Base-by-base conservation (phyloP, 2,888 invertebrate species). In the Suillia variegata region DNA sequence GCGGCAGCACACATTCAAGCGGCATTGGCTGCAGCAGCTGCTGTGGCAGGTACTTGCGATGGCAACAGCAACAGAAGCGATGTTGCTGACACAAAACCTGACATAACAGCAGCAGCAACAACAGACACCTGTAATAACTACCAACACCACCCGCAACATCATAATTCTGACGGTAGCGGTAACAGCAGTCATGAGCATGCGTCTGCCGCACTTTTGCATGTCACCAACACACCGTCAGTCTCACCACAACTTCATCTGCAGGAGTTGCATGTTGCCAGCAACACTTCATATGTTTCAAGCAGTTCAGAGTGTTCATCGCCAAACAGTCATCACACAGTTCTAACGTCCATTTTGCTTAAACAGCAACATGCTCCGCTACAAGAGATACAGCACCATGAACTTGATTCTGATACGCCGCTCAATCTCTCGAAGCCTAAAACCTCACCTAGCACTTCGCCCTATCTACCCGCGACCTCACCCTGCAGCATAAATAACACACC, bases 341-440 rank as follows among this genome's bases (percentile, higher is more conserved):
- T n/a, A n/a, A n/a, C n/a, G n/a, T n/a, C n/a, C n/a, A n/a, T n/a
- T 13, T n/a, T 38, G 38, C 10, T 38, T 10, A 22, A 33, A 22
- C 48, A 13, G 24, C 47, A 34, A 24, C 38, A 13, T 50, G 22
- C 3, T 49, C 73, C 77, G 34, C 51, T 15, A 18, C 56, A 62
- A 33, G 61, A 64, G 21, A 54, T 59, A 1, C 76, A 83, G 1
- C 70, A 80, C 0, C 84, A 84, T 31, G 90, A 91, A 82, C 88
- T 90, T 0, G 94, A 92, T 81, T 89, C 91, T 0, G 95, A 96
- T 79, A 88, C 92, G 1, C 96, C 96, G 1, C 85, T 96, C 47
- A 96, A 96, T 83, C 87, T 96, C 55, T 90, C 90, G 74, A 96
- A 95, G 83, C 95, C 95, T 59, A 91, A 94, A 56, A 85, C 85